A percentile compares a stretch with the other conserved stretches of the same genome.
Evolutionary conservation across 2,113 vertebrate genomes (phyloP).

Genomic region (Danionella cerebrum): DNA sequence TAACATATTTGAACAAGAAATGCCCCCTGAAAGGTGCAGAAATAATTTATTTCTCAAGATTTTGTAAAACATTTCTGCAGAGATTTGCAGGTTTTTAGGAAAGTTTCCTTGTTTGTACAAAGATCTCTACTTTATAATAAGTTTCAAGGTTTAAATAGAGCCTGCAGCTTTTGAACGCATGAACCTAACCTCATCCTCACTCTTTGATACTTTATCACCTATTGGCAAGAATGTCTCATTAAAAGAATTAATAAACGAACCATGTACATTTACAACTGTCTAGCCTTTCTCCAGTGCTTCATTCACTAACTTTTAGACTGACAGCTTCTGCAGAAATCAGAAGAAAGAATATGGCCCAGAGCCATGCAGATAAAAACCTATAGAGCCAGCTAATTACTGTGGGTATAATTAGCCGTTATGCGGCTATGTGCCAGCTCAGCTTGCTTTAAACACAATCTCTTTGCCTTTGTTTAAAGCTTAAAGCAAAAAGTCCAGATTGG

Average conservation of each 20-base stretch:
- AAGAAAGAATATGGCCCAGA: neutral
- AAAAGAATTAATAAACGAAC: conserved; percentile 10
- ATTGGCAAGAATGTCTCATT: neutral
- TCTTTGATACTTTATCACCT: neutral
- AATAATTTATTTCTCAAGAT: too few relatives aligned
- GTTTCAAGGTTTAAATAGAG: too few relatives aligned
- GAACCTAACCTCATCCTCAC: too few relatives aligned
- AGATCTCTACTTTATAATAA: too few relatives aligned
- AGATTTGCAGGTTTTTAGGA: too few relatives aligned
- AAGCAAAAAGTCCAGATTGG: conserved; percentile 36
- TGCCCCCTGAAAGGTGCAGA: too few relatives aligned
- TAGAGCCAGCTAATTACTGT: conserved; percentile 35
- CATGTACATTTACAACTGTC: conserved; percentile 2
- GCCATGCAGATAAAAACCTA: neutral
- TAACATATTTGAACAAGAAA: too few relatives aligned
- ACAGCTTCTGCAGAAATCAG: conserved; percentile 11
- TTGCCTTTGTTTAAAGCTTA: conserved; percentile 23
- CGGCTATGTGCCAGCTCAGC: conserved; percentile 28
- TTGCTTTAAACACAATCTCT: conserved; percentile 21
- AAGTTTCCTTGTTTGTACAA: too few relatives aligned
- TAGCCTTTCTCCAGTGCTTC: neutral
- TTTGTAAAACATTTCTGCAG: too few relatives aligned
- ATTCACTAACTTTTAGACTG: conserved; percentile 16
- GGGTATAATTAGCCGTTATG: conserved; percentile 30
- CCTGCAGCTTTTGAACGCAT: too few relatives aligned